Base-by-base conservation (phyloP, 2,888 invertebrate species). In the Ormyrus pomaceus region DNA sequence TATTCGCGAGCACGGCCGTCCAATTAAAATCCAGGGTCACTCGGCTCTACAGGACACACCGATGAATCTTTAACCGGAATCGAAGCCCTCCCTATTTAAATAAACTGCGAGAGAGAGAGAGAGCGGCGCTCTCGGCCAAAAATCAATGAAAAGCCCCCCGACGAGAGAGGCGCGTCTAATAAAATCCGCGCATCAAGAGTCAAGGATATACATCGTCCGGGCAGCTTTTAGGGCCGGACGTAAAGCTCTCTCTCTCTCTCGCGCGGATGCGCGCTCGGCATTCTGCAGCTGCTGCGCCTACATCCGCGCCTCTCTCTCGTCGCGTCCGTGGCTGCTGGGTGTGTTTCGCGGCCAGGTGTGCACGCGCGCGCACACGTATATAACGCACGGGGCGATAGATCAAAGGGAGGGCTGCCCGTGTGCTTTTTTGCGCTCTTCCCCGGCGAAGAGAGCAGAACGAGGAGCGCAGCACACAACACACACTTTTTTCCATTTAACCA, bases 1-100 rank as follows among this genome's bases (percentile, higher is more conserved):
- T 19, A 19, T 19, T 19, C 19, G 19, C 19, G 19, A 19, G 19
- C 19, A 19, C 19, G 19, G n/a, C 46, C 69, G 68, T 74, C 73
- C 68, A 79, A 79, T 79, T 79, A 73, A 79, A 74, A 74, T 62
- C 73, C 13, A 7, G 11, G 56, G 2, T n/a, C 8, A 11, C 19
- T 53, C 66, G 79, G 74, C 73, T 73, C 69, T 69, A 66, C 13
- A 11, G 8, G 13, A 34, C 55, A 45, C 48, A n/a, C 5, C 45
- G 19, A 7, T 19, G 7, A 55, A 13, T 71, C 61, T 65, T 50
- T 74, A 48, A 65, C 58, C 62, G 11, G 61, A 50, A 34, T 55
- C 46, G 9, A 46, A 19, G 11, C 11, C 6, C 8, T 9, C 11
- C 0, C 46, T n/a, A 45, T 48, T 10, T n/a, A 5, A 45, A 11